Conservation (phyloP, 2,797 vertebrate genomes). For the Ispidina picta region DNA sequence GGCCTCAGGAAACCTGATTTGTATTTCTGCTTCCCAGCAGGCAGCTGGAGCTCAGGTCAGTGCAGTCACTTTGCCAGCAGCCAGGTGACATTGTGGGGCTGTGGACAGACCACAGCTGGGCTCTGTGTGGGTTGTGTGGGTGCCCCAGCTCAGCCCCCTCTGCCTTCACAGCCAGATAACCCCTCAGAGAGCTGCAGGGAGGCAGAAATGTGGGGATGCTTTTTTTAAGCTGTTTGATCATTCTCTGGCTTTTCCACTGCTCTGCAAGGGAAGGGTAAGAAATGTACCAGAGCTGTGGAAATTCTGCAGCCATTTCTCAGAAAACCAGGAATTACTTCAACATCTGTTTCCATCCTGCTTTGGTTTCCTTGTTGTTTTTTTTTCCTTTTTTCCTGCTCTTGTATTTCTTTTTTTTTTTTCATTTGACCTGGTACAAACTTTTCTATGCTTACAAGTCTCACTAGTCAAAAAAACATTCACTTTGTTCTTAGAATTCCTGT, state of each 20-base stretch:
- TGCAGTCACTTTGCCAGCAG: neutral
- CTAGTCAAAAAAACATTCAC: neutral
- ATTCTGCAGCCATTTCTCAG: slow-evolving; percentile 60
- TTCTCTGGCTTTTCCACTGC: slow-evolving; percentile 49
- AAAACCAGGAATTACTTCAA: slow-evolving; percentile 52
- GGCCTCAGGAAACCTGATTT: neutral
- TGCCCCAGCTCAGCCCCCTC: neutral
- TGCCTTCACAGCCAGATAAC: neutral
- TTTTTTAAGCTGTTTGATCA: neutral
- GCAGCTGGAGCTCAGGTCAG: neutral
- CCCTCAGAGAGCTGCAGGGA: neutral
- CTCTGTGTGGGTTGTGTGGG: too few relatives aligned
- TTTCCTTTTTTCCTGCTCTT: neutral
- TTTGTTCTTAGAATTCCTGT: neutral
- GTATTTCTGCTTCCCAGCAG: neutral
- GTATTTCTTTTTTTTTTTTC: neutral
- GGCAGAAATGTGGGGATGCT: neutral
- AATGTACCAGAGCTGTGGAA: slow-evolving; percentile 50
- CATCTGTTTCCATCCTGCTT: slow-evolving; percentile 45
- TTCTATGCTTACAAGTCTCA: neutral
- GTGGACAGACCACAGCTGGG: too few relatives aligned
- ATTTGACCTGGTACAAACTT: slow-evolving; percentile 30
- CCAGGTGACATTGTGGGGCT: rapidly evolving
- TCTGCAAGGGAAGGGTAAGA: slow-evolving; percentile 37
- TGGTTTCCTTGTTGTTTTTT: neutral